Evolutionary conservation across 2,113 vertebrate species (phyloP), one percentile per base, ranked within the genome.

Genomic region (Albula glossodonta): DNA sequence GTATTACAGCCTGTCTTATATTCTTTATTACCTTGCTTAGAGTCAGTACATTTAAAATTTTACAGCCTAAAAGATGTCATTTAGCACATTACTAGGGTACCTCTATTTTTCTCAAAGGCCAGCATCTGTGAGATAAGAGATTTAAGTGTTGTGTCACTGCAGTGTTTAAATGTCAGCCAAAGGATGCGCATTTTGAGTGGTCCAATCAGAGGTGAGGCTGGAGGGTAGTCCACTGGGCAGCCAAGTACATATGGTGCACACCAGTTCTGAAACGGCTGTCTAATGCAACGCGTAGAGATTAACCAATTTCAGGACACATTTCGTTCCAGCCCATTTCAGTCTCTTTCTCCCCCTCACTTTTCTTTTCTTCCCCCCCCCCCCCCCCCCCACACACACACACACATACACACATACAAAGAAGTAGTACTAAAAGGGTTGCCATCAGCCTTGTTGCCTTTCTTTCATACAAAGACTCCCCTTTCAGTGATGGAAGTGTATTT

Each of bases 281-380:
- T 74, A n/a, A 74, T 10, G 70, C 70, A 25, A 74, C 51, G 25
- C 9, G 19, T 19, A 51, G 51, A 79, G 79, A n/a, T 52, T 51
- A 53, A 81, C 50, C 51, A 52, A 25, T 81, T n/a, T 81, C 19
- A 81, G 80, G 51, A 81, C 80, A 52, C 50, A 81, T 52, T n/a
- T n/a, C 8, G 50, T 52, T 81, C 19, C 50, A 52, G 2, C 25
- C 70, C 22, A 5, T 74, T 22, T 31, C n/a, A 19, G 13, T 22
- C 63, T 5, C 22, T 22, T 22, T 70, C 63, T 70, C 63, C 22
- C 63, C n/a, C 63, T 22, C 63, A 22, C 63, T 70, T 22, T 56
- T 56, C 53, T 56, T 56, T 56, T 56, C 11, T 11, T 56, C 53
- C 11, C 53, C 11, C 53, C 53, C 11, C 53, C 53, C 53, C 11